Conservation (phyloP, 2,888 invertebrate genomes). For the Epinotia bilunana region DNA sequence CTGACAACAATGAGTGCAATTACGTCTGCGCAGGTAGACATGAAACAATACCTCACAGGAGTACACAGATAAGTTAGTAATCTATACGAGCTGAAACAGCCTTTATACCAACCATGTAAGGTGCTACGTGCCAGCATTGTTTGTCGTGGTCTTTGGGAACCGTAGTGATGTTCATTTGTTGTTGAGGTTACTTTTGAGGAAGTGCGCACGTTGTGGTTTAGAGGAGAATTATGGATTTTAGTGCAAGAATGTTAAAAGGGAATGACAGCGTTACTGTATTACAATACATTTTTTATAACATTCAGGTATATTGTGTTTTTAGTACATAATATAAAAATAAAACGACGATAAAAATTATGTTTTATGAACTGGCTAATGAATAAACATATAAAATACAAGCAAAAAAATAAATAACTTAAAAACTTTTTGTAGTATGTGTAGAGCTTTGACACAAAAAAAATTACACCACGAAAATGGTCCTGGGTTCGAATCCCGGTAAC, state of each 20-base stretch:
- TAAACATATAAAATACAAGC: no score
- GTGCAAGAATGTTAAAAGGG: neutral
- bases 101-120: neutral
- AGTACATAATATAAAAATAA: no score
- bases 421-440: no score
- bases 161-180: slow-evolving; percentile 21
- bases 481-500: no score
- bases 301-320: no score
- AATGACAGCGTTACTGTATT: no score
- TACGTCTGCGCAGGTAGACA: slow-evolving; percentile 39
- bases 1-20: slow-evolving; percentile 41
- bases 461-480: no score
- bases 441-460: no score
- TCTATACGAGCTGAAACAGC: neutral
- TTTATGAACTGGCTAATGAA: no score
- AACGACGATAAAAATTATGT: no score
- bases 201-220: slow-evolving; percentile 20
- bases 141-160: neutral
- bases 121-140: neutral
- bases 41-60: slow-evolving; percentile 39
- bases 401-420: no score
- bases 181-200: slow-evolving; percentile 26
- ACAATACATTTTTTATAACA: no score
- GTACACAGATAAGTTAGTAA: neutral
- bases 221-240: neutral